Conservation (phyloP, 2,113 vertebrate species). For the Tachycineta bicolor region DNA sequence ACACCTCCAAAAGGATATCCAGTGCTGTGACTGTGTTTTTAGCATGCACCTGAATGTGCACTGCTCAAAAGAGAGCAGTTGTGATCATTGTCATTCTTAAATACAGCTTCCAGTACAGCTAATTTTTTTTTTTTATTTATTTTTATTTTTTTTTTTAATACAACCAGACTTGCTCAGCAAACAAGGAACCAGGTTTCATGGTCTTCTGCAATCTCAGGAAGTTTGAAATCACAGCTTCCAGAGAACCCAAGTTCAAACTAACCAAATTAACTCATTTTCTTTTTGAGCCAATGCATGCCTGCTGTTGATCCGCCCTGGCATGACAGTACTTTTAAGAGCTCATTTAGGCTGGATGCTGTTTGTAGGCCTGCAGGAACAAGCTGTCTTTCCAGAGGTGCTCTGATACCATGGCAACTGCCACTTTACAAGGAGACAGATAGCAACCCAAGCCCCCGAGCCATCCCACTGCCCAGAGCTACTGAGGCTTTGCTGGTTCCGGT, state of each 20-base stretch:
- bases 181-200: background rate
- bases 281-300: background rate
- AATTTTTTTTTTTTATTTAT: background rate
- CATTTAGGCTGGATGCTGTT: background rate
- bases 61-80: background rate
- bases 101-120: background rate
- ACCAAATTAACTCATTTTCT: background rate
- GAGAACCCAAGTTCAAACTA: background rate
- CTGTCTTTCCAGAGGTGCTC: background rate
- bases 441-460: background rate
- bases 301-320: background rate
- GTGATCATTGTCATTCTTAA: background rate
- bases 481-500: background rate
- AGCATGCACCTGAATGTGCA: background rate
- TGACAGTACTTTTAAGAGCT: background rate
- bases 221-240: background rate
- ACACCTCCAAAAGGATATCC: background rate
- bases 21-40: background rate
- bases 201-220: background rate
- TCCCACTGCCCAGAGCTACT: background rate
- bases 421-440: background rate
- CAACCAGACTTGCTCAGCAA: background rate
- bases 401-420: slow-evolving; percentile 26
- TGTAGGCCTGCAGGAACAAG: slow-evolving; percentile 8
- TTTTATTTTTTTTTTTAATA: background rate